Conservation (phyloP, 1,140 invertebrate species). For the Drosophila takahashii region DNA sequence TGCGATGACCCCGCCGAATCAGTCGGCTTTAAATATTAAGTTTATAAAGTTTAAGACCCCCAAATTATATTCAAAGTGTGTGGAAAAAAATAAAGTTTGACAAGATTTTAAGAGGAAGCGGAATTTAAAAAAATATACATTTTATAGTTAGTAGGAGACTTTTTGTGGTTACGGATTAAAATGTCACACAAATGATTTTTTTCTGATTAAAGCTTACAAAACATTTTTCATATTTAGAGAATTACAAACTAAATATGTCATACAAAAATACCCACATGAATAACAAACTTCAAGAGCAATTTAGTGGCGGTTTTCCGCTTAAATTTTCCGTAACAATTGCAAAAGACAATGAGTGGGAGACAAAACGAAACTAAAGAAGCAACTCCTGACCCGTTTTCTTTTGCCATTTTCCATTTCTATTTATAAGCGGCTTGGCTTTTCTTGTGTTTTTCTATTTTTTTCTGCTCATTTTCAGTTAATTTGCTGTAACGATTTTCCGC, state of each 20-base stretch:
- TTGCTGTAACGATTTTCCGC: slow-evolving; percentile 79
- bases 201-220: no score
- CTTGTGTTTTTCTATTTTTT: slow-evolving; percentile 20
- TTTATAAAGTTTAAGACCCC: not conserved
- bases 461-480: slow-evolving; percentile 69
- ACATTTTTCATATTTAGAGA: not conserved
- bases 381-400: slow-evolving; percentile 70
- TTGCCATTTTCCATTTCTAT: slow-evolving; percentile 37
- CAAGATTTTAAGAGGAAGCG: not conserved
- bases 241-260: not conserved
- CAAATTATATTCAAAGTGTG: slow-evolving; percentile 1
- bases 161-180: no score
- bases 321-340: slow-evolving; percentile 62
- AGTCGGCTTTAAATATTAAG: not conserved
- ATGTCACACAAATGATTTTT: not conserved
- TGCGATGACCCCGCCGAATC: slow-evolving; percentile 11
- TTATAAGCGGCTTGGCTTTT: slow-evolving; percentile 68
- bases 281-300: slow-evolving; percentile 27
- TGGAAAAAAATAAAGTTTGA: not conserved
- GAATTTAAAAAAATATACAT: no score
- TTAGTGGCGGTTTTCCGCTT: slow-evolving; percentile 53
- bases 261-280: slow-evolving; percentile 8
- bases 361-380: slow-evolving; percentile 23
- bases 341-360: slow-evolving; percentile 39
- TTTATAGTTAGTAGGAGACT: no score